phyloP scores from a whole-genome alignment of 2,888 invertebrate genomes.

The Augiades crinisus region DNA sequence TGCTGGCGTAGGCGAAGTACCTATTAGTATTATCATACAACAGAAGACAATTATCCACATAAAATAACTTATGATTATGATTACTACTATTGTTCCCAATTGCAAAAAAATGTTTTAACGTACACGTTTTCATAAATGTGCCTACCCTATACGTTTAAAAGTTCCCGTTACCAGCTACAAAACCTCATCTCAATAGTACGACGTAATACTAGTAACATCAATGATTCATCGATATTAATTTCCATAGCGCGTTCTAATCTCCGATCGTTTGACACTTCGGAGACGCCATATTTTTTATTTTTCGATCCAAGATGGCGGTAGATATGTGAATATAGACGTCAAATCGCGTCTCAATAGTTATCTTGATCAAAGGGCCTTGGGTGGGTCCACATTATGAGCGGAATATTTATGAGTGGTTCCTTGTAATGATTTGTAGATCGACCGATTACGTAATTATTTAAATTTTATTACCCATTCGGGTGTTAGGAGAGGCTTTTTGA shows the following conservation, averaged over 20 bases:
- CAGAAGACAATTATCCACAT: too few relatives aligned
- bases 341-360: slow-evolving; percentile 49
- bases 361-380: slow-evolving; percentile 49
- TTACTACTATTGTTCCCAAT: too few relatives aligned
- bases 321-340: slow-evolving; percentile 67
- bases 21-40: too few relatives aligned
- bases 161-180: too few relatives aligned
- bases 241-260: slow-evolving; percentile 38
- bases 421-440: slow-evolving; percentile 25
- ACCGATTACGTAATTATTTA: slow-evolving; percentile 23
- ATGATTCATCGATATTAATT: slow-evolving; percentile 34
- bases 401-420: slow-evolving; percentile 16
- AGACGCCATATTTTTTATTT: slow-evolving; percentile 41
- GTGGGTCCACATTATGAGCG: slow-evolving; percentile 24
- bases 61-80: too few relatives aligned
- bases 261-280: slow-evolving; percentile 47
- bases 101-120: too few relatives aligned
- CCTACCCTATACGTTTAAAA: too few relatives aligned
- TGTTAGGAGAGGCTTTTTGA: slow-evolving; percentile 8
- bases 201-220: slow-evolving; percentile 32
- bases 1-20: too few relatives aligned
- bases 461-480: slow-evolving; percentile 17
- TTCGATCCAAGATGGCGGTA: slow-evolving; percentile 54
- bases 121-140: too few relatives aligned
- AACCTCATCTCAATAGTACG: too few relatives aligned